phyloP scores from a whole-genome alignment of 1,140 invertebrate genomes.

The Musca domestica region DNA sequence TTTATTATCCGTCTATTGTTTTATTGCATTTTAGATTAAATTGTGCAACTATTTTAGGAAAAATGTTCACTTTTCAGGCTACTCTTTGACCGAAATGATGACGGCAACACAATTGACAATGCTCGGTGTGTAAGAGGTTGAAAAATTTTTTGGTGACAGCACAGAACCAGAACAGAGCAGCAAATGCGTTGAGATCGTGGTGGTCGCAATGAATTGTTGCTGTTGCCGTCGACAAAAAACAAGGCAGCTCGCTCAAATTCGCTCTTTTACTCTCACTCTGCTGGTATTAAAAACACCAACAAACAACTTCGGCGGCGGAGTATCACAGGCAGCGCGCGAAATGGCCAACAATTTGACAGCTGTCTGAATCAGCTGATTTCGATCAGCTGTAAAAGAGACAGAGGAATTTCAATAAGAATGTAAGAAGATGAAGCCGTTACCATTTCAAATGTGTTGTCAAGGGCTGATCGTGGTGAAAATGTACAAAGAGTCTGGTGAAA shows the following conservation, averaged over 20 bases:
- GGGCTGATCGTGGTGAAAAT: neutral
- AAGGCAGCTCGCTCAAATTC: neutral
- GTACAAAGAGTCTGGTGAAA: neutral
- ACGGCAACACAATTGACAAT: conserved; percentile 14
- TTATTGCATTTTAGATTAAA: conserved; percentile 6
- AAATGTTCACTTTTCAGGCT: conserved; percentile 6
- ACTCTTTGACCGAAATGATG: conserved; percentile 6
- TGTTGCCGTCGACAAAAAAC: neutral
- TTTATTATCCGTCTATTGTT: neutral
- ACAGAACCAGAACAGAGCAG: conserved; percentile 22
- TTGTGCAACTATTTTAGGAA: conserved; percentile 3
- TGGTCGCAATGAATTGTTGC: neutral
- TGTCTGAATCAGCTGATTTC: conserved; percentile 9
- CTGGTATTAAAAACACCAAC: conserved; percentile 4
- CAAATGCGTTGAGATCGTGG: conserved; percentile 12
- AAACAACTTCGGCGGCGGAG: conserved; percentile 10
- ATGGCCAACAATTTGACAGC: conserved; percentile 7
- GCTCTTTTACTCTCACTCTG: conserved; percentile 5
- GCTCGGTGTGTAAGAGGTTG: conserved; percentile 13
- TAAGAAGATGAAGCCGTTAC: too few species aligned
- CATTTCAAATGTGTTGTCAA: neutral
- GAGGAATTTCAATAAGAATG: too few species aligned
- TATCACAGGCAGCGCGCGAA: conserved; percentile 4
- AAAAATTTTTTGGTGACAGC: conserved; percentile 19
- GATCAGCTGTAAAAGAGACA: too few species aligned